A percentile compares a stretch with the other conserved stretches of the same genome.
phyloP scores from a whole-genome alignment of 2,888 invertebrate genomes.

The Petrolisthes manimaculis region DNA sequence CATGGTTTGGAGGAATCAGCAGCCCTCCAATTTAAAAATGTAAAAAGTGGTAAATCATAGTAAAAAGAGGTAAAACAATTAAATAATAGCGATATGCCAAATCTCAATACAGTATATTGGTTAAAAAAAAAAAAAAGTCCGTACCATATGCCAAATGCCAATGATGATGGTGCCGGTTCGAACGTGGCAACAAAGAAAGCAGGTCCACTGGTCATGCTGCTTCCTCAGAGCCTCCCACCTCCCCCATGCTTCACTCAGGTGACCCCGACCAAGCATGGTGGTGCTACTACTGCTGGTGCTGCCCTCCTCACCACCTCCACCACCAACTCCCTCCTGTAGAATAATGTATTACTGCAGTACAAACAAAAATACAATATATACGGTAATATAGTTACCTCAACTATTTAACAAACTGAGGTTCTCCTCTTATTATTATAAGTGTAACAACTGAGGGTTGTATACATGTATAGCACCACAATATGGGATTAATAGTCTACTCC shows the following conservation, averaged over 20 bases:
- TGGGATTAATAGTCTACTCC: neutral
- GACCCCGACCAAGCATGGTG: constrained; percentile 38
- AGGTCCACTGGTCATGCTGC: constrained; percentile 60
- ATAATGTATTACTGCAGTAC: too few relatives aligned
- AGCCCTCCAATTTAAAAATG: neutral
- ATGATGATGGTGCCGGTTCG: constrained; percentile 84
- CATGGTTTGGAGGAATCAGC: too few relatives aligned
- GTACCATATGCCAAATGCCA: constrained; percentile 88
- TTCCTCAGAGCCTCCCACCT: constrained; percentile 51
- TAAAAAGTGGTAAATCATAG: neutral
- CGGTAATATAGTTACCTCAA: too few relatives aligned
- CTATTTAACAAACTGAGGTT: too few relatives aligned
- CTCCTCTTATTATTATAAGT: too few relatives aligned
- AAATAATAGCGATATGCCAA: too few relatives aligned
- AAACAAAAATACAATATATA: too few relatives aligned
- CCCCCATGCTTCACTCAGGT: constrained; percentile 31
- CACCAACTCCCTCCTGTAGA: constrained; percentile 23
- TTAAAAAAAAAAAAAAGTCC: constrained; percentile 67
- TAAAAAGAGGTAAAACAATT: neutral
- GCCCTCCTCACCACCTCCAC: neutral
- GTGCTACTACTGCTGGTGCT: constrained; percentile 12
- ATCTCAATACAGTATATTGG: neutral
- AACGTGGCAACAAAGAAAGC: constrained; percentile 79
- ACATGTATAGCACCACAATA: neutral
- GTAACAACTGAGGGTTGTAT: neutral